Evolutionary conservation across 2,888 invertebrate species (phyloP).

Genomic region (Trichogramma evanescens): DNA sequence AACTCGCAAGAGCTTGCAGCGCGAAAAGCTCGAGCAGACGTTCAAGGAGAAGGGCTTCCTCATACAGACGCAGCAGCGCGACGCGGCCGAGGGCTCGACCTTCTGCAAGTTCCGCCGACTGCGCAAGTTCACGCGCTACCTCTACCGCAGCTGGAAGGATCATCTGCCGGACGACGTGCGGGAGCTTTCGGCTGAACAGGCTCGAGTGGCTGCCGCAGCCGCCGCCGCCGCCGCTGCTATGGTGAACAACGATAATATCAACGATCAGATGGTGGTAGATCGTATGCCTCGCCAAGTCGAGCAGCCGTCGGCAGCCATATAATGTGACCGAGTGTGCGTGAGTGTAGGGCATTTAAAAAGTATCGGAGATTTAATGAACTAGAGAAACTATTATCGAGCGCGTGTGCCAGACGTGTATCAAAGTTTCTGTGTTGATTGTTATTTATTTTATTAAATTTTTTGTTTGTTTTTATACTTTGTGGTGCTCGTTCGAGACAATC

Average conservation of each 20-base stretch:
- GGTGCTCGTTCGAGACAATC: too few relatives aligned
- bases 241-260: slow-evolving; percentile 20
- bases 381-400: too few relatives aligned
- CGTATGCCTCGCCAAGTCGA: slow-evolving; percentile 34
- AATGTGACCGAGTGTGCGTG: not conserved
- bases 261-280: slow-evolving; percentile 19
- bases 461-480: too few relatives aligned
- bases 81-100: slow-evolving; percentile 87
- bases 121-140: slow-evolving; percentile 82
- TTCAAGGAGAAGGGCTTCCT: slow-evolving; percentile 89
- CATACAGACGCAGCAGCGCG: slow-evolving; percentile 86
- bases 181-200: slow-evolving; percentile 30
- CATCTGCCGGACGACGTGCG: slow-evolving; percentile 73
- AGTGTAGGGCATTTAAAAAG: too few relatives aligned
- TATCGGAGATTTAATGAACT: too few relatives aligned
- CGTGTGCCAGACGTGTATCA: too few relatives aligned
- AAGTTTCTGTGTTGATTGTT: too few relatives aligned
- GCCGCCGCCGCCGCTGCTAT: slow-evolving; percentile 30
- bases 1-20: slow-evolving; percentile 72
- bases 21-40: slow-evolving; percentile 84
- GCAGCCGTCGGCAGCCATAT: slow-evolving; percentile 36
- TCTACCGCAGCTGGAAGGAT: slow-evolving; percentile 90
- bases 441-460: too few relatives aligned
- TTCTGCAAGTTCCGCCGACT: slow-evolving; percentile 89
- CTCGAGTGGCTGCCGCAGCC: slow-evolving; percentile 27